Conservation (phyloP, 2,888 invertebrate genomes). For the Nebria salina region DNA sequence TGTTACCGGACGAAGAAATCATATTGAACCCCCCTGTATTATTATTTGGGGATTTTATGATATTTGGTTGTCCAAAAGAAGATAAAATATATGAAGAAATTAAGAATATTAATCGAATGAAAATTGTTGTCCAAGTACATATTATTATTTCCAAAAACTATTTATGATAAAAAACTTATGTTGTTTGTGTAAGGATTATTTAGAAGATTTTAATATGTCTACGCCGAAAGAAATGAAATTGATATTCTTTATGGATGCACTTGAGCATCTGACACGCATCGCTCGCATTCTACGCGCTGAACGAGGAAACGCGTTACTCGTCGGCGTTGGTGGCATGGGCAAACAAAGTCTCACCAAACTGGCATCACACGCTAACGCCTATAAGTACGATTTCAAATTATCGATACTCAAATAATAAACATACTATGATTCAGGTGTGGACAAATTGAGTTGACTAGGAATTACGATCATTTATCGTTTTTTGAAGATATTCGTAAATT, state of each 20-base stretch:
- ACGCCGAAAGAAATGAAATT: conserved; percentile 83
- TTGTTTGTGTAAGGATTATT: conserved; percentile 71
- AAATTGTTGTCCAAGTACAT: conserved; percentile 73
- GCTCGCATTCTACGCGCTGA: conserved; percentile 86
- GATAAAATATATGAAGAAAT: conserved; percentile 87
- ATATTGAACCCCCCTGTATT: conserved; percentile 73
- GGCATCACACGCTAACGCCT: conserved; percentile 85
- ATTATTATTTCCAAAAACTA: background rate
- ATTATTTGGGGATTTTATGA: conserved; percentile 87
- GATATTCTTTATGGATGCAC: conserved; percentile 88
- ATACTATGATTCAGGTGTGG: conserved; percentile 70
- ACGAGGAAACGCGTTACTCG: conserved; percentile 87
- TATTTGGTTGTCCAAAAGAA: conserved; percentile 75
- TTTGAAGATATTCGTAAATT: conserved; percentile 86
- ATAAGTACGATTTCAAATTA: conserved; percentile 65
- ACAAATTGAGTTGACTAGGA: conserved; percentile 87
- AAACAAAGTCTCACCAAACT: conserved; percentile 87
- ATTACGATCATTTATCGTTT: conserved; percentile 84
- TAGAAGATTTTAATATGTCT: conserved; percentile 84
- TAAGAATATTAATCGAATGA: conserved; percentile 75
- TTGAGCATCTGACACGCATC: conserved; percentile 88
- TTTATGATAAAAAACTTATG: no score
- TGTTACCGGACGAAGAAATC: conserved; percentile 69
- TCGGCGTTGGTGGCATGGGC: conserved; percentile 91
- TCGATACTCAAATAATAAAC: background rate